phyloP scores from a whole-genome alignment of 2,797 vertebrate genomes.

The Enoplosus armatus region DNA sequence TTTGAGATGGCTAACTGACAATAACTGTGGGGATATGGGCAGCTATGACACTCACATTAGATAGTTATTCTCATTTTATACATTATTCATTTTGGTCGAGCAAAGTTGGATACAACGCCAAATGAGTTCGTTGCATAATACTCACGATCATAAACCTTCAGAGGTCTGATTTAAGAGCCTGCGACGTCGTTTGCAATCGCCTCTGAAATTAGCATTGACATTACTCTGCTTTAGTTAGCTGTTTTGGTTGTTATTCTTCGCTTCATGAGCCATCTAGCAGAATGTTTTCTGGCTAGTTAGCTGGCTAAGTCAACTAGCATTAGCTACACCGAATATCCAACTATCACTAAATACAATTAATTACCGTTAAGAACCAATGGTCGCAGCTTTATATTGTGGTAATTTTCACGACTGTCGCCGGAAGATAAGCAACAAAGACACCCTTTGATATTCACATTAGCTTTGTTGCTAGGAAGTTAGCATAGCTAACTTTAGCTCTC shows the following conservation, averaged over 20 bases:
- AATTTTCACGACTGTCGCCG: neutral
- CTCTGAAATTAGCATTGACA: neutral
- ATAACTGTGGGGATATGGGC: neutral
- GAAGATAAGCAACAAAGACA: conserved; percentile 3
- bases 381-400: rapidly evolving
- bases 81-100: neutral
- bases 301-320: neutral
- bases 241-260: conserved; percentile 55
- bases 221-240: conserved; percentile 10
- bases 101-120: neutral
- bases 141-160: neutral
- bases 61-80: neutral
- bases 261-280: conserved; percentile 43
- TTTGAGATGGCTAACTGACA: neutral
- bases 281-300: conserved; percentile 17
- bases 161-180: neutral
- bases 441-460: conserved; percentile 13
- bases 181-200: neutral
- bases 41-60: neutral
- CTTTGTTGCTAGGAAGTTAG: conserved; percentile 51
- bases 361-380: no score
- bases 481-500: conserved; percentile 50
- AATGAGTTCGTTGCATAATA: neutral
- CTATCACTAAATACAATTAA: neutral
- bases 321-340: neutral